Evolutionary conservation across 2,113 vertebrate species (phyloP).

Genomic region (Pluvianellus socialis): DNA sequence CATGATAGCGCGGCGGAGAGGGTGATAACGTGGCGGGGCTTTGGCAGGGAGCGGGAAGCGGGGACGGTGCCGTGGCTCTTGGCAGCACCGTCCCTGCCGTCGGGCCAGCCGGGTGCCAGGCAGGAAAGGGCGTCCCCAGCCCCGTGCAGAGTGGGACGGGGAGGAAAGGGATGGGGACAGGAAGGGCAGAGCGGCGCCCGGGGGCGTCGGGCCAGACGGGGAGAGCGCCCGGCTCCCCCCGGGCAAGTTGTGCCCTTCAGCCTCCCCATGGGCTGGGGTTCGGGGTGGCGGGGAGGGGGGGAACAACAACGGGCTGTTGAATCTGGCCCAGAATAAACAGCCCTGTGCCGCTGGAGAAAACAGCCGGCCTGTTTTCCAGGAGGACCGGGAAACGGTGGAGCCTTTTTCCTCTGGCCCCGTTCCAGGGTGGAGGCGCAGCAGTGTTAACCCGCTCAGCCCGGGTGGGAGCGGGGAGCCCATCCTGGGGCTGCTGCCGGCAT

Average conservation of each 20-base stretch:
- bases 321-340: constrained; percentile 59
- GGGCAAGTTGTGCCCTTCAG: constrained; percentile 3
- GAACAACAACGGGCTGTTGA: not conserved
- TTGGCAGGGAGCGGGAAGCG: not conserved
- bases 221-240: not conserved
- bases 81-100: not conserved
- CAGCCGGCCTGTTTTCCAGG: constrained; percentile 46
- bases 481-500: accelerated
- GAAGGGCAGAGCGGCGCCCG: not conserved
- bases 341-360: constrained; percentile 11
- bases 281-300: not conserved
- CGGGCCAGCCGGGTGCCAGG: constrained; percentile 25
- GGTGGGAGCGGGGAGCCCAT: accelerated
- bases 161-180: constrained; percentile 33
- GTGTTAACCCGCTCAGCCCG: not conserved
- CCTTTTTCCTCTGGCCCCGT: constrained; percentile 41
- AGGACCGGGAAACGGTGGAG: not conserved
- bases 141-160: not conserved
- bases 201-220: not conserved
- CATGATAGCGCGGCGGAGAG: accelerated
- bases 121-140: constrained; percentile 65
- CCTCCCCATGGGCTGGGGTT: accelerated
- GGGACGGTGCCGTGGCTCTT: accelerated
- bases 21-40: accelerated
- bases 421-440: not conserved